Base-by-base conservation (phyloP, 1,140 invertebrate species). In the Trypoxylus dichotomus region DNA sequence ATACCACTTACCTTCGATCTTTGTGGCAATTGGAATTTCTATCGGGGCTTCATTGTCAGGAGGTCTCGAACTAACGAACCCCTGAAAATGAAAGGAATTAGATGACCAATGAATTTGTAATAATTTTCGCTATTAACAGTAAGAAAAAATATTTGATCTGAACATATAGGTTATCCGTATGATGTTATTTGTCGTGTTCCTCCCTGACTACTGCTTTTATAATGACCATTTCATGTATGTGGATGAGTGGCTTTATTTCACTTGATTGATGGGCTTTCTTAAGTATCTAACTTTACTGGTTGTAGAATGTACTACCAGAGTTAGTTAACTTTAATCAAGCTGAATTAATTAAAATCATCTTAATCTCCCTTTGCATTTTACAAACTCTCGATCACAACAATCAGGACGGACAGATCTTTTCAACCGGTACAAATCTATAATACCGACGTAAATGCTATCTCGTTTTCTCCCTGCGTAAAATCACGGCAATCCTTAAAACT, bases 401-500 rank as follows among this genome's bases (percentile, higher is more conserved):
- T 54, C 47, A 19, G 2, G 19, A 37, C 32, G 5, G 0, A 8
- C 10, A 37, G n/a, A n/a, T n/a, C 7, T 15, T 43, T 43, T 43
- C 42, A 43, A 43, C 42, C 15, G 42, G 42, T 54, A 54, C 13
- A 54, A 54, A 54, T 54, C 47, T 54, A 54, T 54, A 54, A 54
- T 54, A 54, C 47, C 47, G 11, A 54, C 47, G 27, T 68, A 68
- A 68, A 68, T 29, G 24, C 24, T 68, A 68, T 68, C 60, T 54
- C 60, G 60, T 68, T 68, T 54, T 54, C 47, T 5, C 60, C 60
- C 60, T 15, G 27, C 27, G 60, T 15, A 29, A 68, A 68, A 68
- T 68, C 60, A 68, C 27, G 21, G 24, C 24, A n/a, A 29, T 68
- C 60, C 60, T 68, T 68, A 68, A 68, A 68, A 68, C 60, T 68